Evolutionary conservation across 2,797 vertebrate species (phyloP).

Genomic region (Anomalospiza imberbis): DNA sequence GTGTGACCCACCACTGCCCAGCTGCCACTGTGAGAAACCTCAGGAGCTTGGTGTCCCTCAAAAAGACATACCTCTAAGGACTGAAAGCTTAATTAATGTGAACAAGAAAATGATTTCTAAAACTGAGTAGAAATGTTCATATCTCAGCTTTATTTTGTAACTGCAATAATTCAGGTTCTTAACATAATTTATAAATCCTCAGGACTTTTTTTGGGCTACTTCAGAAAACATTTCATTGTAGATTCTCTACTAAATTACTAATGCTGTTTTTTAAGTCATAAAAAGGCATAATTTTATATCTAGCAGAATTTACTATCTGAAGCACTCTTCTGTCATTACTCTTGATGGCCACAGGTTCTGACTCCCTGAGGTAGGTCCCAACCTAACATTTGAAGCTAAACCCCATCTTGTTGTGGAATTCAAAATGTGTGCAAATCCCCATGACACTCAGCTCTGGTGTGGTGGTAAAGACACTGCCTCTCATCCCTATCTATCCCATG

Average conservation of each 20-base stretch:
- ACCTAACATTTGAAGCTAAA: neutral
- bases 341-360: neutral
- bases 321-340: neutral
- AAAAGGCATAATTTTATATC: neutral
- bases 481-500: neutral
- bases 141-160: conserved; percentile 20
- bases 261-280: conserved; percentile 35
- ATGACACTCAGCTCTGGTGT: fast-evolving
- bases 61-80: neutral
- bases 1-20: neutral
- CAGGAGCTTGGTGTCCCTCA: neutral
- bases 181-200: conserved; percentile 43
- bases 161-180: conserved; percentile 22
- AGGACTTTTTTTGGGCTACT: neutral
- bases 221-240: conserved; percentile 20
- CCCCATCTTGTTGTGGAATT: neutral
- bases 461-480: neutral
- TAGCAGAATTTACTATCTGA: neutral
- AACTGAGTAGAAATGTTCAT: neutral
- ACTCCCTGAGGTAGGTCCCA: neutral
- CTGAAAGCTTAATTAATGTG: neutral
- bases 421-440: neutral
- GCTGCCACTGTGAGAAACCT: neutral
- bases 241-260: conserved; percentile 48
- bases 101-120: neutral